Percentiles rank a stretch among this genome's conserved stretches.
Conservation (phyloP, 1,140 invertebrate species). For the Drosophila rufa region DNA sequence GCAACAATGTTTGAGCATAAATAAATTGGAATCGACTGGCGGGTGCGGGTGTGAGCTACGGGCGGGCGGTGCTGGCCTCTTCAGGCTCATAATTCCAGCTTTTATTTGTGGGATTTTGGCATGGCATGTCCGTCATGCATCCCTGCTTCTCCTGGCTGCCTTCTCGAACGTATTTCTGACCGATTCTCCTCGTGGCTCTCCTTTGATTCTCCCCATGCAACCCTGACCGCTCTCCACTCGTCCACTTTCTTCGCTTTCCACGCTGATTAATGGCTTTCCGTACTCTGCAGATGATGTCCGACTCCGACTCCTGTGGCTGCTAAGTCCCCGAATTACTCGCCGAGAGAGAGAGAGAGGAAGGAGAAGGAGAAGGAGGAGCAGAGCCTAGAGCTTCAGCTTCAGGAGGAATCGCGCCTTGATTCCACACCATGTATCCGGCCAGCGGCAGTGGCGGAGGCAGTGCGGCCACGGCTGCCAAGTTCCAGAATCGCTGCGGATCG, state of each 20-base stretch:
- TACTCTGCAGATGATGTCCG: conserved; percentile 47
- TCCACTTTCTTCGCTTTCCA: conserved; percentile 41
- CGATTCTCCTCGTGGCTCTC: neutral
- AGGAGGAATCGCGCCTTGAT: neutral
- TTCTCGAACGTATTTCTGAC: conserved; percentile 1
- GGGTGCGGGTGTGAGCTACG: conserved; percentile 25
- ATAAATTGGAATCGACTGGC: conserved; percentile 76
- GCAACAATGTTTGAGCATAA: conserved; percentile 82
- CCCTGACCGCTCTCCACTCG: neutral
- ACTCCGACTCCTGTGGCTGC: conserved; percentile 23
- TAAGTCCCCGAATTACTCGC: neutral
- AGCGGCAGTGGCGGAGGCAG: conserved; percentile 41
- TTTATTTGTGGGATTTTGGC: conserved; percentile 83
- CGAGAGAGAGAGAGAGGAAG: neutral
- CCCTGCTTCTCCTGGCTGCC: conserved; percentile 18
- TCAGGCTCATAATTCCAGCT: conserved; percentile 79
- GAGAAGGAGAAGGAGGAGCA: neutral
- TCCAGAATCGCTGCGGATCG: conserved; percentile 76
- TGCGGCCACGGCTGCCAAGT: conserved; percentile 65
- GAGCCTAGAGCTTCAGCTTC: too few species aligned
- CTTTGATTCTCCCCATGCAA: neutral
- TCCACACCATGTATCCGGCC: conserved; percentile 61
- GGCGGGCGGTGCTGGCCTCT: conserved; percentile 8
- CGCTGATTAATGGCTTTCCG: conserved; percentile 73
- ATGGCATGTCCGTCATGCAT: conserved; percentile 81